Evolutionary conservation across 2,113 vertebrate species (phyloP).

Genomic region (Salvelinus fontinalis): DNA sequence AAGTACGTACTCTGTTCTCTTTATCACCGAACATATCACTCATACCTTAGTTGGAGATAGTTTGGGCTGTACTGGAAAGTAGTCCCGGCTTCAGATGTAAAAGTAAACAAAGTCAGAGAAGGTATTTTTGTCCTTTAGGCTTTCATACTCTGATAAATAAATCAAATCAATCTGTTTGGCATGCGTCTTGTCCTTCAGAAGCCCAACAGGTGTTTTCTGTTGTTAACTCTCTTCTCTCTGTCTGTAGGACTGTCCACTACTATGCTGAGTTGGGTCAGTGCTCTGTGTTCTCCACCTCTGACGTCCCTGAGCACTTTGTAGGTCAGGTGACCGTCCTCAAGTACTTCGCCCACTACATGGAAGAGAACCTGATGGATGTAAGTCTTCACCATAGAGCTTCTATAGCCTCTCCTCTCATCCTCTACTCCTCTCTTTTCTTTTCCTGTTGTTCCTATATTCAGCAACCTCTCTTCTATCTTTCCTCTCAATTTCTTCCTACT

Average conservation of each 20-base stretch:
- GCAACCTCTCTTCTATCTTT: no score
- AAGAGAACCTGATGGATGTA: constrained; percentile 99
- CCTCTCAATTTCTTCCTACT: background rate
- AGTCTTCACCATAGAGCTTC: constrained; percentile 59
- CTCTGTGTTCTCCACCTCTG: constrained; percentile 85
- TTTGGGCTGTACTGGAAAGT: background rate
- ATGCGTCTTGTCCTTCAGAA: background rate
- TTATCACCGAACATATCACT: background rate
- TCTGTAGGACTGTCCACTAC: constrained; percentile 90
- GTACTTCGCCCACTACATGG: constrained; percentile 99
- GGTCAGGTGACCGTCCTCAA: constrained; percentile 96
- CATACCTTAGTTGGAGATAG: background rate
- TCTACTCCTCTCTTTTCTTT: constrained; percentile 31
- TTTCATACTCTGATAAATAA: background rate
- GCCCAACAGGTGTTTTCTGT: background rate
- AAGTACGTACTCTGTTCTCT: constrained; percentile 76
- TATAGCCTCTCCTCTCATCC: background rate
- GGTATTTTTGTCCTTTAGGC: background rate
- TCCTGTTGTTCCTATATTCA: constrained; percentile 5
- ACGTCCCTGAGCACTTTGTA: constrained; percentile 92
- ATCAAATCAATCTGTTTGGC: background rate
- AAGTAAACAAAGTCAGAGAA: background rate
- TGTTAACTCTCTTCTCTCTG: background rate
- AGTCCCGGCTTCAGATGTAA: background rate
- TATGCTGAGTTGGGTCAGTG: constrained; percentile 92